A percentile compares a stretch with the other conserved stretches of the same genome.
Evolutionary conservation across 2,888 invertebrate genomes (phyloP).

Genomic region (Phrixothrix hirtus): DNA sequence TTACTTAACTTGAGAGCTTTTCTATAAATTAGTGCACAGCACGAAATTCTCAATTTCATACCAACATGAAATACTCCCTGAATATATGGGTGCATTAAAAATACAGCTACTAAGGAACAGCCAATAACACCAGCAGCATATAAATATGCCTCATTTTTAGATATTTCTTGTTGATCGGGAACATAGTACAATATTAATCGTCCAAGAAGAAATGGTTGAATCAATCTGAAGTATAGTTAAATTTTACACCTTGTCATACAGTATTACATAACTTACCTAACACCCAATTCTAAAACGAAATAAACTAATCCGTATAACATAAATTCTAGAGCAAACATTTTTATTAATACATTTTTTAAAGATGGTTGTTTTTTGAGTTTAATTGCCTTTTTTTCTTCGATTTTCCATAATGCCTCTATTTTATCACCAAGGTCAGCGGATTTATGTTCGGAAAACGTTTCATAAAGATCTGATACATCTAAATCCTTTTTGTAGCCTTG

Average conservation of each 20-base stretch:
- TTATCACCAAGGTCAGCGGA: conserved; percentile 68
- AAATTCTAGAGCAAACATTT: conserved; percentile 65
- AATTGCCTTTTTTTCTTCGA: conserved; percentile 58
- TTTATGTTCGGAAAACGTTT: conserved; percentile 69
- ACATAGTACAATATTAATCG: conserved; percentile 66
- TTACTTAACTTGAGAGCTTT: conserved; percentile 65
- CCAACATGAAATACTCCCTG: conserved; percentile 83
- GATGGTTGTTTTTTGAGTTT: conserved; percentile 61
- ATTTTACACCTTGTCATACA: neutral
- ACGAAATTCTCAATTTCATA: conserved; percentile 82
- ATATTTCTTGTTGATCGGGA: conserved; percentile 50
- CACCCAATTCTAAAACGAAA: conserved; percentile 61
- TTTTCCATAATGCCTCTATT: conserved; percentile 65
- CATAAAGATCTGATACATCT: conserved; percentile 67
- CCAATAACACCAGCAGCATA: conserved; percentile 75
- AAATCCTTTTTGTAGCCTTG: conserved; percentile 69
- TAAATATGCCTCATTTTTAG: too few species aligned
- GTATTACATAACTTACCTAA: conserved; percentile 56
- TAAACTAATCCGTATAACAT: conserved; percentile 66
- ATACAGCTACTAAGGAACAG: conserved; percentile 74
- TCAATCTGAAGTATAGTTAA: conserved; percentile 41
- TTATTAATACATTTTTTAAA: conserved; percentile 62
- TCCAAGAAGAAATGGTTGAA: conserved; percentile 62
- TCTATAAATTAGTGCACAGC: conserved; percentile 82
- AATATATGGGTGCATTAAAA: conserved; percentile 91